Evolutionary conservation across 1,140 invertebrate genomes (phyloP), one percentile per base, ranked within the genome.

Genomic region (Drosophila lacertosa): DNA sequence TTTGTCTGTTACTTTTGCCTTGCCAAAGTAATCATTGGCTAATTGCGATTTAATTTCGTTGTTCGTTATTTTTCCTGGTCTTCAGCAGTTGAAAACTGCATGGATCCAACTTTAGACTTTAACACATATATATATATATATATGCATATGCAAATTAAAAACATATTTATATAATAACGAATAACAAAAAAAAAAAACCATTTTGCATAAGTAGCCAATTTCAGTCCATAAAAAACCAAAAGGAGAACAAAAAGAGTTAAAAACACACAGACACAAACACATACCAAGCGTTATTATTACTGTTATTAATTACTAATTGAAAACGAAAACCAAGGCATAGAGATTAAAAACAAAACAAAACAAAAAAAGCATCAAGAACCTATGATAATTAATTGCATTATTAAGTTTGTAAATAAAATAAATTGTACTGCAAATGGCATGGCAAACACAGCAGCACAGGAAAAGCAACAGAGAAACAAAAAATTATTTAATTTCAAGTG

Each of bases 381-480:
- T 35, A 44, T 33, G 39, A 74, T 71, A 88, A 86, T 82, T 86
- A 86, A 82, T 88, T 82, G 63, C 77, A 67, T 82, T 74, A 88
- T 75, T 86, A 86, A 75, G 77, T 84, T 84, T 84, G 81, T 84
- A 84, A 74, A 84, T 84, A 84, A 48, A 70, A 82, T 88, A 48
- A 60, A 82, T 86, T 63, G 48, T 77, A 86, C 65, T 77, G 70
- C 82, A 74, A 86, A 77, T 77, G 81, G 77, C 77, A 77, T 53
- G 51, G 42, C 77, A 63, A 58, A 55, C 67, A 76, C 55, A 70
- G 62, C 53, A 45, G 45, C 15, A 57, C 37, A 58, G 42, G 42
- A 32, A 70, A 42, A 58, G n/a, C 15, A 63, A n/a, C 39, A 45
- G 29, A 53, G 33, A 15, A 35, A 39, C 18, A 39, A 35, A 60